Conservation (phyloP, 2,113 vertebrate species). For the Pituophis catenifer region DNA sequence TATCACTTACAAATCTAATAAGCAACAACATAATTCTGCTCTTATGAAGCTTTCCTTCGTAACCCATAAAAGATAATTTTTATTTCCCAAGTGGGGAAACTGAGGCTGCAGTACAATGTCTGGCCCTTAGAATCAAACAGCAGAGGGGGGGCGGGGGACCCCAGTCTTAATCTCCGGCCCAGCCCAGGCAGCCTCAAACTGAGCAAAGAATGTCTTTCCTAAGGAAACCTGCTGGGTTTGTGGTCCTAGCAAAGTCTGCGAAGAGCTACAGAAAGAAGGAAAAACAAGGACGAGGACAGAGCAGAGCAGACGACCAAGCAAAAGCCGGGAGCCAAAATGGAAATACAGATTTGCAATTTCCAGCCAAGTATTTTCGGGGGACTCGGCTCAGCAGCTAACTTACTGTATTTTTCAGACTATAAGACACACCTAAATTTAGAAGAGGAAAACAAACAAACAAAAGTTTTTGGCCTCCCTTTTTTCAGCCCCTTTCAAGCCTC, state of each 20-base stretch:
- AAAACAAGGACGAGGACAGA: neutral
- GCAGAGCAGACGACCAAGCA: neutral
- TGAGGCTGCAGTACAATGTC: neutral
- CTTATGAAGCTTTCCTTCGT: neutral
- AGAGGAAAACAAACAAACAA: too few species aligned
- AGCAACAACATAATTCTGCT: neutral
- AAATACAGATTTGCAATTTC: neutral
- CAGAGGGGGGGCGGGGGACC: rapidly evolving
- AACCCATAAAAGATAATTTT: neutral
- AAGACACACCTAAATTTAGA: too few species aligned
- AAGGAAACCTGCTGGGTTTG: neutral
- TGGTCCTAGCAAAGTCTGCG: too few species aligned
- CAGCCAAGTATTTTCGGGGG: neutral
- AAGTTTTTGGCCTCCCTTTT: too few species aligned
- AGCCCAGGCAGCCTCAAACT: too few species aligned
- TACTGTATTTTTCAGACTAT: too few species aligned
- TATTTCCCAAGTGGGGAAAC: neutral
- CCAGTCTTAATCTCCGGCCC: neutral
- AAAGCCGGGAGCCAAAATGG: neutral
- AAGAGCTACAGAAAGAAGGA: neutral
- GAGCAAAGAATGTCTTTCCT: neutral
- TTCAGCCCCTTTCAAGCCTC: too few species aligned
- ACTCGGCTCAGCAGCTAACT: neutral
- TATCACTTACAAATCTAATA: neutral
- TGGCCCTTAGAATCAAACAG: neutral